A percentile compares a stretch with the other conserved stretches of the same genome.
These are phyloP conservation scores for Uropetala carovei DNA, from an alignment of 2,888 invertebrate genomes.

Conservation along the genomic window DNA sequence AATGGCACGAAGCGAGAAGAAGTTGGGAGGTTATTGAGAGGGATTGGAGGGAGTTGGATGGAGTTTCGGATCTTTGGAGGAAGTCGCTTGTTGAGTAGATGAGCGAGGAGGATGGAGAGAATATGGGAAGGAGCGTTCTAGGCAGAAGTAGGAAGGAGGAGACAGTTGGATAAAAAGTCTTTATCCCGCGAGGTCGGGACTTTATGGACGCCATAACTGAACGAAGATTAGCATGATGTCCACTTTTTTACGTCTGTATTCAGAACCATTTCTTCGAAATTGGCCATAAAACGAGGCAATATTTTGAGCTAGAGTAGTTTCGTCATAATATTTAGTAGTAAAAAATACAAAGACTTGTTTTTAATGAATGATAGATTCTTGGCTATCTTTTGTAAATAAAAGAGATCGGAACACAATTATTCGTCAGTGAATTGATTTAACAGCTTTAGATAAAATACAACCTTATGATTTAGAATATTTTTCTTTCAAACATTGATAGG, in stretches of 20 bases:
- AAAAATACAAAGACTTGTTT: not conserved
- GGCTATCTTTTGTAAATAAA: not conserved
- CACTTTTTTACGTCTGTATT: slow-evolving; percentile 39
- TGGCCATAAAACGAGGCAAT: slow-evolving; percentile 34
- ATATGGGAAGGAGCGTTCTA: no score
- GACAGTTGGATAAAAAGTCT: not conserved
- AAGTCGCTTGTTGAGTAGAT: not conserved
- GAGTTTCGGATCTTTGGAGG: not conserved
- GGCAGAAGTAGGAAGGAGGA: not conserved
- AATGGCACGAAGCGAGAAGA: not conserved
- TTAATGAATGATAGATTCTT: not conserved
- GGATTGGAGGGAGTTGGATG: slow-evolving; percentile 2
- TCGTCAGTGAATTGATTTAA: not conserved
- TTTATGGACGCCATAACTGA: slow-evolving; percentile 56
- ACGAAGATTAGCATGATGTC: slow-evolving; percentile 56
- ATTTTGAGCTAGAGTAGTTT: not conserved
- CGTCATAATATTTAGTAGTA: not conserved
- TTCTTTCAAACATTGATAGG: no score
- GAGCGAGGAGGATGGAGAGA: not conserved
- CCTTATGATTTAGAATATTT: no score
- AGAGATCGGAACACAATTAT: not conserved
- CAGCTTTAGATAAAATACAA: not conserved
- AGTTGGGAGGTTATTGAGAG: not conserved
- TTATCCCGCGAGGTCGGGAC: slow-evolving; percentile 26
- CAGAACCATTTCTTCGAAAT: slow-evolving; percentile 30